Evolutionary conservation across 2,113 vertebrate species (phyloP).

Genomic region (Sebastes schlegelii): DNA sequence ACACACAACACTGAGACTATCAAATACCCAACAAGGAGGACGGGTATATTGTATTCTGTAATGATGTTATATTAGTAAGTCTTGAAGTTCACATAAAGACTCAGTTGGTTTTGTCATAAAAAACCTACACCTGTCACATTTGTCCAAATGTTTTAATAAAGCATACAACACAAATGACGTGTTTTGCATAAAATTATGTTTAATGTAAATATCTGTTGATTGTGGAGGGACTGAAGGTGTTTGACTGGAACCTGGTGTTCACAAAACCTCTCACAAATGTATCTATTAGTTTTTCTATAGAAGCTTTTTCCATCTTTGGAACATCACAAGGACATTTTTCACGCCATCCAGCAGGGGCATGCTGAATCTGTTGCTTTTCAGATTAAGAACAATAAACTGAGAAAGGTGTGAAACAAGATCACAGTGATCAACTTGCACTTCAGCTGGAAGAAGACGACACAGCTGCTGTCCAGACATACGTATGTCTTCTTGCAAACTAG

Average conservation of each 20-base stretch:
- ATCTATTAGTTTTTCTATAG: no score
- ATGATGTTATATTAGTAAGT: neutral
- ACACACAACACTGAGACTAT: neutral
- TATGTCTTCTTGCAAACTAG: neutral
- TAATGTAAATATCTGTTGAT: neutral
- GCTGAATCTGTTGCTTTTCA: neutral
- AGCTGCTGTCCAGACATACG: neutral
- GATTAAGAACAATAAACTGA: neutral
- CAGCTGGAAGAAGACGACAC: neutral
- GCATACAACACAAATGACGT: neutral
- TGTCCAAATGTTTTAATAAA: neutral
- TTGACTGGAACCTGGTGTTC: neutral
- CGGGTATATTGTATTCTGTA: neutral
- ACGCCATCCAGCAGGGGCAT: neutral
- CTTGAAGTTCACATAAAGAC: neutral
- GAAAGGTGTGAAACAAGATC: slow-evolving; percentile 15
- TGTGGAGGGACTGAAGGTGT: neutral
- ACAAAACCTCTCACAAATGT: neutral
- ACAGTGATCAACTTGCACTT: slow-evolving; percentile 19
- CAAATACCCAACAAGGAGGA: neutral
- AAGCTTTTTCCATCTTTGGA: neutral
- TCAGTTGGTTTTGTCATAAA: neutral
- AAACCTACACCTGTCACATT: no score
- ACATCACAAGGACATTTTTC: neutral
- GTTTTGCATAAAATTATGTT: neutral